Evolutionary conservation across 2,888 invertebrate species (phyloP).

Genomic region (Melipona beecheii): DNA sequence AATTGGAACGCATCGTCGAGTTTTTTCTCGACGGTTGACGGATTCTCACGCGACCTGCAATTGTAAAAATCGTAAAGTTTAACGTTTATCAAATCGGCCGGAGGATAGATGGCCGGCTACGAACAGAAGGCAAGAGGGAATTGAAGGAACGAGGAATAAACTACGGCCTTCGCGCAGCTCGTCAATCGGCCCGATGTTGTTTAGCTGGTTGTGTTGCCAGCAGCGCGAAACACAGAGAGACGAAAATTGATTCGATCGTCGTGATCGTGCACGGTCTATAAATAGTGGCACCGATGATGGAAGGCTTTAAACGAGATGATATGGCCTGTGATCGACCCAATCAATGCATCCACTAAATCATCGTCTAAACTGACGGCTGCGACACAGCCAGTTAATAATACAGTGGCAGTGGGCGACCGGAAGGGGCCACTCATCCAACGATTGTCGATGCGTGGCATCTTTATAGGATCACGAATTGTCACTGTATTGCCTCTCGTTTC

Average conservation of each 20-base stretch:
- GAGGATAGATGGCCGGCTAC: neutral
- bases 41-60: neutral
- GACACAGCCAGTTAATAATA: constrained; percentile 79
- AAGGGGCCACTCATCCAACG: constrained; percentile 83
- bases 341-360: constrained; percentile 84
- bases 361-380: constrained; percentile 83
- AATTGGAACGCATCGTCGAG: too few species aligned
- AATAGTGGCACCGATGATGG: constrained; percentile 83
- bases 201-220: constrained; percentile 31
- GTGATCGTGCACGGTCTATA: constrained; percentile 77
- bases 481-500: constrained; percentile 25
- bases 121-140: constrained; percentile 3
- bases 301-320: constrained; percentile 83
- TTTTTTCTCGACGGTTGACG: too few species aligned
- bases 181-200: constrained; percentile 71
- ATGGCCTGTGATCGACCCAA: constrained; percentile 83
- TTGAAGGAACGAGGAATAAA: constrained; percentile 23
- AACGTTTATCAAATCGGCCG: neutral
- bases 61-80: neutral
- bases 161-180: constrained; percentile 70
- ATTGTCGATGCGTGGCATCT: constrained; percentile 82
- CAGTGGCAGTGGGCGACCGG: constrained; percentile 82
- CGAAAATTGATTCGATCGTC: constrained; percentile 82
- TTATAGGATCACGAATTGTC: constrained; percentile 73
- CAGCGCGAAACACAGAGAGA: constrained; percentile 62